phyloP scores from a whole-genome alignment of 2,888 invertebrate genomes.

The Hypselothyrea guttata region DNA sequence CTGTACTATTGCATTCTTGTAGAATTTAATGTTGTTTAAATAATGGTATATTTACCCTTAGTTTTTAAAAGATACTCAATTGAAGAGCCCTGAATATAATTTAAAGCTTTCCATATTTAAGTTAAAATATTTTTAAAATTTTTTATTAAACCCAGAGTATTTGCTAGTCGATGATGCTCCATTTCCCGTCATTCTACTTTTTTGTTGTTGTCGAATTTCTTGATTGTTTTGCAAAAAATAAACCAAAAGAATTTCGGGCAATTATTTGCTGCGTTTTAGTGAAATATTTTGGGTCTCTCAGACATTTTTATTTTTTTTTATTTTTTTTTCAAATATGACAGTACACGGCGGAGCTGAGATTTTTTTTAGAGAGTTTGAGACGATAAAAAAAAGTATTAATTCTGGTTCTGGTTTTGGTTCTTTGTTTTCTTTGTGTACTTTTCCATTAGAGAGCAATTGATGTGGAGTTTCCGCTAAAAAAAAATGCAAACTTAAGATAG shows the following conservation, averaged over 20 bases:
- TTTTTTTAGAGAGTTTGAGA: neutral
- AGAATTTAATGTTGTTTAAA: too few species aligned
- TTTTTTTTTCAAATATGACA: conserved; percentile 20
- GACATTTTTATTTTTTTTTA: conserved; percentile 4
- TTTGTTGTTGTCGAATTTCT: conserved; percentile 15
- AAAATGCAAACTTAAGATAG: conserved; percentile 16
- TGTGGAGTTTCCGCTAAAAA: neutral
- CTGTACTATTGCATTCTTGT: too few species aligned
- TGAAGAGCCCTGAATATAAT: too few species aligned
- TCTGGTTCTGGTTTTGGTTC: conserved; percentile 13
- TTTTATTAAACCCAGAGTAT: neutral
- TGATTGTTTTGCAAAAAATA: conserved; percentile 22
- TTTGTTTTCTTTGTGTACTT: conserved; percentile 35
- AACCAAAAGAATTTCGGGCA: conserved; percentile 31
- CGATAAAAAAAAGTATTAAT: neutral
- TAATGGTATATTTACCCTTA: too few species aligned
- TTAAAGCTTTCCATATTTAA: too few species aligned
- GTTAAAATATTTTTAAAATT: too few species aligned
- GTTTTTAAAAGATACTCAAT: too few species aligned
- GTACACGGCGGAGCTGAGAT: too few species aligned
- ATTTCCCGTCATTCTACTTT: neutral
- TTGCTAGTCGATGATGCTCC: neutral
- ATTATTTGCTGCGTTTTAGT: conserved; percentile 23
- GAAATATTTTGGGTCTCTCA: conserved; percentile 2
- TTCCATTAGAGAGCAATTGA: conserved; percentile 29